phyloP scores from a whole-genome alignment of 2,113 vertebrate genomes.

The Microcebus murinus region DNA sequence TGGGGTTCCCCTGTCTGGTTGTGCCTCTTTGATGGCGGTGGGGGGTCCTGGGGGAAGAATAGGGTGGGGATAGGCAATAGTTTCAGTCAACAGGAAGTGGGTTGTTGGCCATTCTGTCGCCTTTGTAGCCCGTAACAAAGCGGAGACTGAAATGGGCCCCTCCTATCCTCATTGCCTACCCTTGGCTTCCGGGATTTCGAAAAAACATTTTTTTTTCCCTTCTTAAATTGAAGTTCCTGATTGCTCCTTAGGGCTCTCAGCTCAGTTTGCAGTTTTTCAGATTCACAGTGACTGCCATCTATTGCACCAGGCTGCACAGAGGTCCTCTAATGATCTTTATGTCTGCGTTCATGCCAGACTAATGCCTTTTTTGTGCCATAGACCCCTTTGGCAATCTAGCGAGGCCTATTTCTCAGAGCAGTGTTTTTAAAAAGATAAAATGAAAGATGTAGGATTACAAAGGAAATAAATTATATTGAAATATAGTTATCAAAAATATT shows the following conservation, averaged over 20 bases:
- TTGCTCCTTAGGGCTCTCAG: background rate
- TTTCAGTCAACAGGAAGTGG: conserved; percentile 21
- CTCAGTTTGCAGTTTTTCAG: background rate
- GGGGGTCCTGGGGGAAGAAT: accelerated
- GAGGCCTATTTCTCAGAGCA: background rate
- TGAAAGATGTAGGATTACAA: background rate
- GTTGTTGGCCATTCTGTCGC: accelerated
- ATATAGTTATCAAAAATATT: background rate
- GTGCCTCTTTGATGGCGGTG: background rate
- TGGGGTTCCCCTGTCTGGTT: background rate
- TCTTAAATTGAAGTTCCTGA: background rate
- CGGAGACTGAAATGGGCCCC: background rate
- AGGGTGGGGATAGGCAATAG: background rate
- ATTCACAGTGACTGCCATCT: background rate
- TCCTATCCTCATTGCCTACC: background rate
- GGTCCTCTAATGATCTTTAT: background rate
- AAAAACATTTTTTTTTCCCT: background rate
- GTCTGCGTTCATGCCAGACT: background rate
- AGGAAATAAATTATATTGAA: background rate
- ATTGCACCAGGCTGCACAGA: background rate
- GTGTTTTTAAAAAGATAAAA: background rate
- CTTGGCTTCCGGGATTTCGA: background rate
- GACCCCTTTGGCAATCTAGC: background rate
- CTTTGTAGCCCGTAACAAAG: background rate
- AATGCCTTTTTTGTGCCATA: background rate